phyloP scores from a whole-genome alignment of 2,888 invertebrate genomes.

The Lapara coniferarum region DNA sequence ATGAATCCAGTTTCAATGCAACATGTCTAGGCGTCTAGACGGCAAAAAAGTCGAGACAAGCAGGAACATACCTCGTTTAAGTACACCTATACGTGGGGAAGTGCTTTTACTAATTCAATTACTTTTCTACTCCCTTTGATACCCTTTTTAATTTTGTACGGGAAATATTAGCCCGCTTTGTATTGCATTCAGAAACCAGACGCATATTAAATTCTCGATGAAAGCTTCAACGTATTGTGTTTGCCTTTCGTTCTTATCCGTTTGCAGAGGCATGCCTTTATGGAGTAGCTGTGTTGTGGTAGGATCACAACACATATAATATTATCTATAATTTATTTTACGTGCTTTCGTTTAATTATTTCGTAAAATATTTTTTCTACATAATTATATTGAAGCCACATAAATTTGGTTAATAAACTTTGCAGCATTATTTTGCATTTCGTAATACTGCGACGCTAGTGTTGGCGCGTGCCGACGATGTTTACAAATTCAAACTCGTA shows the following conservation, averaged over 20 bases:
- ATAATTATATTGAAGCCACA: neutral
- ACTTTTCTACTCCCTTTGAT: conserved; percentile 18
- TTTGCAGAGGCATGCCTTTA: neutral
- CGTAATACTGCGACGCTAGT: conserved; percentile 3
- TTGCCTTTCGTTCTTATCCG: conserved; percentile 9
- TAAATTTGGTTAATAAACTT: neutral
- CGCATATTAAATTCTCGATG: conserved; percentile 19
- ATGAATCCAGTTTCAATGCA: conserved; percentile 62
- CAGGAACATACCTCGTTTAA: conserved; percentile 23
- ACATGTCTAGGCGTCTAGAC: conserved; percentile 71
- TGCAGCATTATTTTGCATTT: conserved; percentile 3
- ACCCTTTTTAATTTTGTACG: conserved; percentile 10
- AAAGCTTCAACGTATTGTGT: conserved; percentile 1
- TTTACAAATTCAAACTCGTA: conserved; percentile 36
- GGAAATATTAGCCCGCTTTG: conserved; percentile 12
- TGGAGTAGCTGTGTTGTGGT: neutral
- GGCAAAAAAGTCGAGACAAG: conserved; percentile 41
- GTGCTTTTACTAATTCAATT: conserved; percentile 24
- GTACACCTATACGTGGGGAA: conserved; percentile 8
- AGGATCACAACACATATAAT: too few relatives aligned
- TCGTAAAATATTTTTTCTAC: too few relatives aligned
- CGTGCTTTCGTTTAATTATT: neutral
- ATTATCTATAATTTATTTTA: neutral
- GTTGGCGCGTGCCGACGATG: conserved; percentile 23
- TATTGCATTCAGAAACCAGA: conserved; percentile 2